Base-by-base conservation (phyloP, 2,797 vertebrate species). In the Arrhamphus sclerolepis region DNA sequence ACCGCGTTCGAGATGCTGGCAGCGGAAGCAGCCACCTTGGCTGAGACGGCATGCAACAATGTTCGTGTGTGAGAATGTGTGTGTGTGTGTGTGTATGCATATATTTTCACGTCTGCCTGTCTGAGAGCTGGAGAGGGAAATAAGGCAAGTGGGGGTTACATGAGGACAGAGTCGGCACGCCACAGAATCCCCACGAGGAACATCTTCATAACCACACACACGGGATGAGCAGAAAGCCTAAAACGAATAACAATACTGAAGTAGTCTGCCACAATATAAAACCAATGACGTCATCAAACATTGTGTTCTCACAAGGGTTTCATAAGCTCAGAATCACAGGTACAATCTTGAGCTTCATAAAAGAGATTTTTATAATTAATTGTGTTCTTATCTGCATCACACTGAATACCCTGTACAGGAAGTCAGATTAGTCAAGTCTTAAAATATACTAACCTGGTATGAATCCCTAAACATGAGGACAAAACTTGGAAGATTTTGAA, bases 21-120 rank as follows among this genome's bases (percentile, higher is more conserved):
- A 77, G 73, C n/a, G 39, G 76, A 83, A 84, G 44, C 71, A 75
- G 52, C 70, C 75, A 78, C 68, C 81, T 81, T 56, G 54, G 63
- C 77, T 46, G 60, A 54, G 53, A 49, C 21, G 20, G 42, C 18
- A 10, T 40, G 65, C 29, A 43, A 7, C 8, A 18, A 14, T 13
- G 76, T 58, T 39, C 14, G 18, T 20, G 20, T 26, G 24, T 26
- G 24, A 3, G 24, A 3, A 6, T 26, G 5, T 46, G 22, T 26
- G 24, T 26, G 24, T 26, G 24, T 26, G 24, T 26, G 5, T 46
- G 22, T 46, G 24, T 29, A 20, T 61, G 9, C 16, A 29, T 17
- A 21, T 28, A 38, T 20, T 43, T 17, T 29, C 0, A 13, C 13
- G 34, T 14, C 34, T 14, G 34, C 34, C 34, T 16, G 19, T 19